These are phyloP conservation scores for Bradypodion ventrale DNA, from an alignment of 2,797 vertebrate species.

Conservation along the genomic window DNA sequence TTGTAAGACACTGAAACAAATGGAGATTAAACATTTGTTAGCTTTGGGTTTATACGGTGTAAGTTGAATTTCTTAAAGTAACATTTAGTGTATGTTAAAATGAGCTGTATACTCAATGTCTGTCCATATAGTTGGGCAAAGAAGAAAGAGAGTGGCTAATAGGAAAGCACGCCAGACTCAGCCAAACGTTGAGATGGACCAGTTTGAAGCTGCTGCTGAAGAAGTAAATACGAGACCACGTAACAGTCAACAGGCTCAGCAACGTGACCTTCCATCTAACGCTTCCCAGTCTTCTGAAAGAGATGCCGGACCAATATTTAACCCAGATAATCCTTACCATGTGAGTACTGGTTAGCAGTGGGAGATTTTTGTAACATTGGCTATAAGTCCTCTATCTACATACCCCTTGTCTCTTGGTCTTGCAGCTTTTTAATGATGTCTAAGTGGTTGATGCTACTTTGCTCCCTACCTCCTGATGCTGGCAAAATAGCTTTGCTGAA, in stretches of 20 bases:
- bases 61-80: not conserved
- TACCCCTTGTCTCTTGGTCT: not conserved
- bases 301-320: conserved; percentile 75
- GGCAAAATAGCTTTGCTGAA: not conserved
- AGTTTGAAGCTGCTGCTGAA: conserved; percentile 71
- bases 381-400: not conserved
- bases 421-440: no score
- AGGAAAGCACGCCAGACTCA: conserved; percentile 79
- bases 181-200: conserved; percentile 55
- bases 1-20: not conserved
- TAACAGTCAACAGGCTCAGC: conserved; percentile 46
- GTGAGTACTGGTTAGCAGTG: conserved; percentile 75
- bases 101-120: not conserved
- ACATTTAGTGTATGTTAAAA: conserved; percentile 18
- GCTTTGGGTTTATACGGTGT: not conserved
- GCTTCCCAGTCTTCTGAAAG: conserved; percentile 70
- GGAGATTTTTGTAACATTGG: not conserved
- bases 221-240: conserved; percentile 66
- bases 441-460: not conserved
- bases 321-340: conserved; percentile 92
- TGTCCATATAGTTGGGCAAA: conserved; percentile 79
- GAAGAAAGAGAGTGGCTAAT: conserved; percentile 81
- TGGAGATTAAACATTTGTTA: not conserved
- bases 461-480: not conserved
- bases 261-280: conserved; percentile 54